Conservation (phyloP, 64 coral and sea anemone genomes). For the Pachyseris speciosa region DNA sequence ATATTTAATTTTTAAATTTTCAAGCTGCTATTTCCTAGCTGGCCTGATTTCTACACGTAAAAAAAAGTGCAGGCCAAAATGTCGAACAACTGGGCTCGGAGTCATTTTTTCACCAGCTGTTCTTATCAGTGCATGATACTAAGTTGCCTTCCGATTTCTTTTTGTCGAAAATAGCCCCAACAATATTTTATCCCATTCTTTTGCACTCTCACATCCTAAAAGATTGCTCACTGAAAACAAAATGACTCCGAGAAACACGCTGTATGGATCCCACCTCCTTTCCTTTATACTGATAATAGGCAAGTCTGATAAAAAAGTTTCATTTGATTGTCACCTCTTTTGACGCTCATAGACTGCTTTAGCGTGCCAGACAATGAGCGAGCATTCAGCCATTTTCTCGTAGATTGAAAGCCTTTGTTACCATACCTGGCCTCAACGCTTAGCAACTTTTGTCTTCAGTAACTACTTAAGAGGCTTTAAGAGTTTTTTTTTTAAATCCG, state of each 20-base stretch:
- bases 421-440: background rate
- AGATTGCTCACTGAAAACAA: background rate
- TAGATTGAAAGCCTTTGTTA: slow-evolving; percentile 21
- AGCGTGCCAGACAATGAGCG: slow-evolving; percentile 29
- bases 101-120: too few relatives aligned
- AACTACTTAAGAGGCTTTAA: background rate
- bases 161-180: too few relatives aligned
- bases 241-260: background rate
- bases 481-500: background rate
- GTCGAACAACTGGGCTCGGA: background rate
- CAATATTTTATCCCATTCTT: too few relatives aligned
- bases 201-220: too few relatives aligned
- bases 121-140: too few relatives aligned
- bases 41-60: too few relatives aligned
- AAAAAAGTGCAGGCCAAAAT: background rate
- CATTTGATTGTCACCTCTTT: slow-evolving; percentile 18
- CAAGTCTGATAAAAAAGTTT: slow-evolving; percentile 16
- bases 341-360: background rate
- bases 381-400: slow-evolving; percentile 41
- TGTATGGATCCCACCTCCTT: background rate
- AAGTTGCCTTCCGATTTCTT: too few relatives aligned
- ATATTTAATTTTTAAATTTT: too few relatives aligned
- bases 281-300: slow-evolving; percentile 13
- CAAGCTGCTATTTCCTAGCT: too few relatives aligned
- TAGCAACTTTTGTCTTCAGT: background rate